A percentile compares a stretch with the other conserved stretches of the same genome.
phyloP scores from a whole-genome alignment of 2,113 vertebrate genomes.

The Beaufortia kweichowensis region DNA sequence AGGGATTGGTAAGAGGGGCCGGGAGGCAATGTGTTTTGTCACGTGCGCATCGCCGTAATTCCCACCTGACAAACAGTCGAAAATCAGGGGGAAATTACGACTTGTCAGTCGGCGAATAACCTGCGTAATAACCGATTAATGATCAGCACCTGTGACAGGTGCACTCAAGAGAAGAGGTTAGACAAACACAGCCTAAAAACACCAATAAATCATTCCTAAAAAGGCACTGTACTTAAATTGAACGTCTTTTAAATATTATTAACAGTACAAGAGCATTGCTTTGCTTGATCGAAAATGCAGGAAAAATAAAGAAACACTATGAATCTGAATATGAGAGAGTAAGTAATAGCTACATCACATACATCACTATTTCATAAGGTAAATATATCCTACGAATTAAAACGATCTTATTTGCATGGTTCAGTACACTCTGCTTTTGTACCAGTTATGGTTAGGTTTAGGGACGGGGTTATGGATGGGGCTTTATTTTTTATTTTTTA shows the following conservation, averaged over 20 bases:
- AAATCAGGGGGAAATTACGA: conserved; percentile 98
- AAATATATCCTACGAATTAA: too few relatives aligned
- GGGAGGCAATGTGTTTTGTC: conserved; percentile 97
- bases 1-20: conserved; percentile 47
- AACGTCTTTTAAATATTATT: not conserved
- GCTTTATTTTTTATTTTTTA: too few relatives aligned
- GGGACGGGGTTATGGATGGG: too few relatives aligned
- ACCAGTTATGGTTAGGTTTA: too few relatives aligned
- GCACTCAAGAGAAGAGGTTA: conserved; percentile 77
- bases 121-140: conserved; percentile 99
- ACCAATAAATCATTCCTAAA: conserved; percentile 76
- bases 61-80: conserved; percentile 98
- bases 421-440: too few relatives aligned
- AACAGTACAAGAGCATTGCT: not conserved
- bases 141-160: conserved; percentile 98
- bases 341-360: too few relatives aligned
- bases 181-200: conserved; percentile 25
- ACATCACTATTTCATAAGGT: too few relatives aligned
- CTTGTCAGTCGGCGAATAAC: conserved; percentile 99
- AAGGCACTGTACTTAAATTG: conserved; percentile 53
- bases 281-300: too few relatives aligned
- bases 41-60: conserved; percentile 95
- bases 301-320: too few relatives aligned
- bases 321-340: too few relatives aligned
- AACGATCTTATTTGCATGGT: too few relatives aligned